Conservation (phyloP, 2,797 vertebrate species). For the Phoeniculus purpureus region DNA sequence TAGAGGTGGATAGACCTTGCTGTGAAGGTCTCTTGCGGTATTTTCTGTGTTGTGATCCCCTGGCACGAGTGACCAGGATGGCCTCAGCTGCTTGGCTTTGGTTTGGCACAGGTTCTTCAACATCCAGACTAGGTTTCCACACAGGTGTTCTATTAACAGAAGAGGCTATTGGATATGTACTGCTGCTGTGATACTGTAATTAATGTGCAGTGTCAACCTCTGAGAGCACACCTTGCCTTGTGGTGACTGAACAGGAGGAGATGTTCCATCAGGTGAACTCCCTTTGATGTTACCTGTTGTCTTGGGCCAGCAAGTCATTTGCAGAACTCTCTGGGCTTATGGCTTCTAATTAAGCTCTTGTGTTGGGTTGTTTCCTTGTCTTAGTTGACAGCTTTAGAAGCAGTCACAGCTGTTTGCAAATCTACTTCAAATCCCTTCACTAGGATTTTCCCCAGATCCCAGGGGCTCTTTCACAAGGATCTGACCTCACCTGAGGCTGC, state of each 20-base stretch:
- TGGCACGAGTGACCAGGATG: background rate
- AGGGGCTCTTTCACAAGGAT: background rate
- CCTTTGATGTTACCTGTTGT: background rate
- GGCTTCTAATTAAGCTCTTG: background rate
- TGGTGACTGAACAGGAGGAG: background rate
- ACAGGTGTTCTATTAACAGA: background rate
- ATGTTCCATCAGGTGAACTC: background rate
- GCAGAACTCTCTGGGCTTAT: background rate
- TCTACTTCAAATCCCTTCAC: accelerated
- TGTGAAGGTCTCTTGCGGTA: background rate
- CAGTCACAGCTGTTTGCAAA: accelerated
- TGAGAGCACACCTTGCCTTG: background rate
- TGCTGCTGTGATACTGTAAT: background rate
- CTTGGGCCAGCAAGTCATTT: background rate
- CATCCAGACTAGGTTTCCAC: background rate
- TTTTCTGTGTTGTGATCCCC: background rate
- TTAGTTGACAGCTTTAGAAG: background rate
- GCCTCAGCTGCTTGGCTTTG: background rate
- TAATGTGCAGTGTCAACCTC: background rate
- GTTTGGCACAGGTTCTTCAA: background rate
- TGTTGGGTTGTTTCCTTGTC: background rate
- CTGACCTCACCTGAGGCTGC: background rate
- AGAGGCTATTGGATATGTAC: background rate
- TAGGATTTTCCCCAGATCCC: background rate
- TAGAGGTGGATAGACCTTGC: accelerated